Conservation (phyloP, 2,888 invertebrate genomes). For the Chrysolina americana region DNA sequence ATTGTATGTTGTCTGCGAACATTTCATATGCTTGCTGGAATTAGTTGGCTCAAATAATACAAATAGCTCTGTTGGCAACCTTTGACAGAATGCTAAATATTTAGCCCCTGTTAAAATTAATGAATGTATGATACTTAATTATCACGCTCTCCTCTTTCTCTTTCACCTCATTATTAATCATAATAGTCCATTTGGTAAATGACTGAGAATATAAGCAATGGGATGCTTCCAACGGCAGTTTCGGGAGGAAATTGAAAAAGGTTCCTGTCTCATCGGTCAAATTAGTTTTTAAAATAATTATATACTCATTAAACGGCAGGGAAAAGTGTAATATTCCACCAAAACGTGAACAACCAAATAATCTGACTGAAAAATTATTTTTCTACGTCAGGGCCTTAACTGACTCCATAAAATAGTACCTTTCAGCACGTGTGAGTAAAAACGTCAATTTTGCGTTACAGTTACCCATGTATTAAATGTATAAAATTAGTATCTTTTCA, state of each 20-base stretch:
- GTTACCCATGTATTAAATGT: too few species aligned
- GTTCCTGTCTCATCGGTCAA: neutral
- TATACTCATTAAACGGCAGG: too few species aligned
- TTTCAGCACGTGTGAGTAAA: too few species aligned
- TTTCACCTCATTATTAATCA: slow-evolving; percentile 13
- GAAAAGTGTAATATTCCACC: too few species aligned
- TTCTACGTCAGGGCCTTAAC: too few species aligned
- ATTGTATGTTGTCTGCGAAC: neutral
- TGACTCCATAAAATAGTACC: too few species aligned
- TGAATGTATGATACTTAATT: slow-evolving; percentile 20
- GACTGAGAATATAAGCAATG: neutral
- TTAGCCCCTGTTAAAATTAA: slow-evolving; percentile 3
- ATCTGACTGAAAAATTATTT: too few species aligned
- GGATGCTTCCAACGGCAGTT: neutral
- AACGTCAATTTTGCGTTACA: too few species aligned
- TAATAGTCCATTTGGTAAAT: slow-evolving; percentile 1
- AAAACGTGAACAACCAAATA: too few species aligned
- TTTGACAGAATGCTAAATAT: slow-evolving; percentile 16
- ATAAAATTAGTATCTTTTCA: too few species aligned
- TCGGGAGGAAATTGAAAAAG: neutral
- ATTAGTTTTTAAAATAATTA: too few species aligned
- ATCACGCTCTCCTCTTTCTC: slow-evolving; percentile 2
- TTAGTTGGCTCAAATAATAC: neutral
- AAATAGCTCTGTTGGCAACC: slow-evolving; percentile 1
- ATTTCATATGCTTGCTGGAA: neutral